Base-by-base conservation (phyloP, 2,888 invertebrate species). In the Agonopterix heracliana region DNA sequence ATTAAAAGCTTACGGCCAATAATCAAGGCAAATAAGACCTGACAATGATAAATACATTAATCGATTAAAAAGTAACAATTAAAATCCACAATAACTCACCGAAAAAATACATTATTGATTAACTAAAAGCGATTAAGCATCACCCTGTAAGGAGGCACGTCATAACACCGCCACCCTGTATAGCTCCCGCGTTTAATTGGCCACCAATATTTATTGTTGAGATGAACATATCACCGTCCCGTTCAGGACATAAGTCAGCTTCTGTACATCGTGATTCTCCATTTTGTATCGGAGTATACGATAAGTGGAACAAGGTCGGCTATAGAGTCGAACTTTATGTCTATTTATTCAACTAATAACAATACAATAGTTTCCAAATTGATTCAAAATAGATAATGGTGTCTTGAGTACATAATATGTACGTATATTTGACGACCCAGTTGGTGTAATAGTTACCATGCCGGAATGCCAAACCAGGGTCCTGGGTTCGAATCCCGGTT, bases 151-250 rank as follows among this genome's bases (percentile, higher is more conserved):
- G 26, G 26, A 38, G 3, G 10, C 9, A 42, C 44, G 43, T 44
- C 47, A 47, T 47, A 47, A 44, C 47, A 36, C 9, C 13, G 43
- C 54, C 63, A 52, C 59, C 64, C 71, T 57, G 66, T 65, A 64
- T 65, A 64, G 56, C 57, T 66, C 56, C 60, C 60, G 53, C 64
- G 64, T 78, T 81, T 88, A 88, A 87, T 88, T 88, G 87, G 81
- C 75, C 74, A 64, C 65, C 74, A 70, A 81, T 86, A 87, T 87
- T 87, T 88, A 88, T 88, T 85, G 84, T 86, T 80, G 75, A 77
- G 78, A 84, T 86, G 86, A 84, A 86, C 83, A 85, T 84, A 86
- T 86, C 85, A 84, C 72, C 63, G 66, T 58, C 64, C 60, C 64
- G 63, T 65, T 69, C 69, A 67, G 77, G 82, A 86, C 84, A 81